phyloP scores from a whole-genome alignment of 2,113 vertebrate genomes.

The Channa argus region DNA sequence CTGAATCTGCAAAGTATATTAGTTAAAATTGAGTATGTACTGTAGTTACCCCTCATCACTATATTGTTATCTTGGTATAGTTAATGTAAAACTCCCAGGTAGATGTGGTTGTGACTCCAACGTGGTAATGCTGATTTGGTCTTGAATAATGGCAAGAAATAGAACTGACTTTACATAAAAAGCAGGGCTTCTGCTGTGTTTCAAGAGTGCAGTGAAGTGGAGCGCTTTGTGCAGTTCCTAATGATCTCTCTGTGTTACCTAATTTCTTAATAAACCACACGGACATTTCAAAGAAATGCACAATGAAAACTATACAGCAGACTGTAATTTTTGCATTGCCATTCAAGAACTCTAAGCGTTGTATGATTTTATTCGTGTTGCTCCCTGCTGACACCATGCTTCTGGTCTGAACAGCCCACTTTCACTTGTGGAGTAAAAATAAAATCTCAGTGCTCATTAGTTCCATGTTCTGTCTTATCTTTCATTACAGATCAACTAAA shows the following conservation, averaged over 20 bases:
- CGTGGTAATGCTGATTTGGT: background rate
- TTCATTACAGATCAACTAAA: constrained; percentile 91
- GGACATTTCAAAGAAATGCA: background rate
- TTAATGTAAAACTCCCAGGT: no score
- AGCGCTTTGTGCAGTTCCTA: constrained; percentile 1
- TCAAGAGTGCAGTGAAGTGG: background rate
- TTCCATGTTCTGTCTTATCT: constrained; percentile 1
- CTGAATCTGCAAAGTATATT: no score
- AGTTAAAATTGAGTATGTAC: no score
- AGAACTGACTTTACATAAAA: background rate
- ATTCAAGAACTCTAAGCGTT: no score
- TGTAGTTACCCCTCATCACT: no score
- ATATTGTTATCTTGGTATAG: no score
- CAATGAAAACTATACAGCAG: background rate
- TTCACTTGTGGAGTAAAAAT: no score
- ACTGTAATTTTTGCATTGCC: background rate
- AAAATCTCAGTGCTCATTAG: no score
- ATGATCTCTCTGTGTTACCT: background rate
- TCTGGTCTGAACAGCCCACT: no score
- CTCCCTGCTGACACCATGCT: no score
- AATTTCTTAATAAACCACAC: background rate
- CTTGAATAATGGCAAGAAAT: background rate
- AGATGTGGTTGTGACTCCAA: background rate
- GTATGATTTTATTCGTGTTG: no score
- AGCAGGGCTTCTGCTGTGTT: background rate